Evolutionary conservation across 2,113 vertebrate species (phyloP), one percentile per base, ranked within the genome.

Genomic region (Zosterops pallidus): DNA sequence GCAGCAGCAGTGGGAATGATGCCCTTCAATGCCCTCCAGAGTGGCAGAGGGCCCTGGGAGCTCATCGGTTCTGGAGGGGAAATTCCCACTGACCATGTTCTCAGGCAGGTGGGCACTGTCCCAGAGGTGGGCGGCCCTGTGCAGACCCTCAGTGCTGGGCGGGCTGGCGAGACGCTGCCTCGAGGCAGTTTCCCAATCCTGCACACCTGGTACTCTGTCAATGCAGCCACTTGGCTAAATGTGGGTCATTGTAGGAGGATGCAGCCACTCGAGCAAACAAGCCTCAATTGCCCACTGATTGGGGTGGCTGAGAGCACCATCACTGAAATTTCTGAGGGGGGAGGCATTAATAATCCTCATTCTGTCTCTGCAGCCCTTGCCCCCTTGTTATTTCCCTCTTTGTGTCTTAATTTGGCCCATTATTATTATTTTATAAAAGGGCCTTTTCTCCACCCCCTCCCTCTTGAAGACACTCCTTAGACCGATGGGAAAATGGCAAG

Each of bases 401-500:
- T 91, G 89, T 93, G 92, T 89, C 97, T 97, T 96, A 95, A 97
- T 97, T 97, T 97, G 95, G 90, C 94, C 90, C 86, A 81, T 95
- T 94, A 95, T 95, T 95, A 94, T 94, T 97, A 90, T 84, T 95
- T 97, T 93, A 92, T 96, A 96, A 97, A 97, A 94, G 84, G 93
- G 86, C 77, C 74, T 91, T 92, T 95, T 83, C 93, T 92, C 90
- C 91, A 77, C 93, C 92, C 91, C 75, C 96, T 95, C 95, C 92
- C 96, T 97, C 97, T 97, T 72, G 57, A 98, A 97, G 94, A 94
- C 78, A 95, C 97, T 97, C 94, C 96, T 97, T 69, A 96, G 97
- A 91, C 92, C 85, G 94, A 96, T 98, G 98, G 97, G 97, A 98
- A 98, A 98, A 97, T 96, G 95, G 97, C 95, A 96, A 92, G 95